A percentile compares a stretch with the other conserved stretches of the same genome.
Evolutionary conservation across 2,113 vertebrate species (phyloP).

Genomic region (Engystomops pustulosus): DNA sequence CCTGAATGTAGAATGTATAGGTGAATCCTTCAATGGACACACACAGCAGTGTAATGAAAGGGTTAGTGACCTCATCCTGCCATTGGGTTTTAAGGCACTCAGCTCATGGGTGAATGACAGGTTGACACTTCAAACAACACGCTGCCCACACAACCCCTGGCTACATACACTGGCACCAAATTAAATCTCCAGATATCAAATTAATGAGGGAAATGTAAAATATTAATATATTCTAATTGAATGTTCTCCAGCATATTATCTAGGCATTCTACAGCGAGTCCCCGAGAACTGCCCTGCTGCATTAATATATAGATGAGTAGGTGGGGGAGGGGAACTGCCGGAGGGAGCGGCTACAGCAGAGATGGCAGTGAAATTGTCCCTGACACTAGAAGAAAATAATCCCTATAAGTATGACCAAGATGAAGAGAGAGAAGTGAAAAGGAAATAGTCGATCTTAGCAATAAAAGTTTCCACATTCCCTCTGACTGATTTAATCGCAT

Average conservation of each 20-base stretch:
- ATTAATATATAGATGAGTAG: conserved; percentile 72
- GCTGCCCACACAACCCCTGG: conserved; percentile 63
- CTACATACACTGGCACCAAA: conserved; percentile 69
- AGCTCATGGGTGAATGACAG: conserved; percentile 66
- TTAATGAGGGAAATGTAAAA: conserved; percentile 84
- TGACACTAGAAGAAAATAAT: conserved; percentile 13
- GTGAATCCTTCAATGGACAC: too few species aligned
- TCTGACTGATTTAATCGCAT: conserved; percentile 83
- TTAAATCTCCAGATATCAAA: conserved; percentile 86
- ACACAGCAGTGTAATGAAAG: too few species aligned
- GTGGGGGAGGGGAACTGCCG: background rate
- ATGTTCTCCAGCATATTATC: conserved; percentile 87
- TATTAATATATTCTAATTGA: conserved; percentile 87
- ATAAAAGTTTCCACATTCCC: conserved; percentile 65
- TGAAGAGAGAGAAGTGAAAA: conserved; percentile 55
- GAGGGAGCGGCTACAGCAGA: conserved; percentile 2
- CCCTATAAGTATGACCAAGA: background rate
- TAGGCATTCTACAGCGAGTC: conserved; percentile 79
- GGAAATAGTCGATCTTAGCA: conserved; percentile 44
- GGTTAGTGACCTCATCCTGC: background rate
- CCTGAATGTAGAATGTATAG: too few species aligned
- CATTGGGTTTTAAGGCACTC: conserved; percentile 61
- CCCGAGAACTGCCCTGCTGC: conserved; percentile 74
- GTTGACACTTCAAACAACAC: conserved; percentile 64
- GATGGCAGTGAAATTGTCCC: background rate